These are phyloP conservation scores for Chroicocephalus ridibundus DNA, from an alignment of 2,113 vertebrate species.

Conservation along the genomic window DNA sequence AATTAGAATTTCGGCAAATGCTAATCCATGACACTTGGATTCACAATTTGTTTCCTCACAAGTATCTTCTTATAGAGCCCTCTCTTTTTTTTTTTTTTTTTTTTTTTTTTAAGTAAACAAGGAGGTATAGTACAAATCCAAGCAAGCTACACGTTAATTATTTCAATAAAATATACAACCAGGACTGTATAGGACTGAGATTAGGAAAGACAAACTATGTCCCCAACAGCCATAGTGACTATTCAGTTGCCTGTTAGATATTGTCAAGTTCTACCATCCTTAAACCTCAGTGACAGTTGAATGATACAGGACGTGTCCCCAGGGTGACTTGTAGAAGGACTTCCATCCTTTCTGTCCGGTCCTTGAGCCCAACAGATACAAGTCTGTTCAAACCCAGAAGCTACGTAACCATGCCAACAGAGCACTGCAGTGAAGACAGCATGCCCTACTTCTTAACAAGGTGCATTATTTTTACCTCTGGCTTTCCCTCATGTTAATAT, in stretches of 20 bases:
- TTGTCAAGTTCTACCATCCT: neutral
- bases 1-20: neutral
- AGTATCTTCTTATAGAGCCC: neutral
- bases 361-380: neutral
- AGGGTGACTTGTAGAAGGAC: neutral
- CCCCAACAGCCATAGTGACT: neutral
- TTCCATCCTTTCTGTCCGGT: neutral
- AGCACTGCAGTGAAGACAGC: neutral
- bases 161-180: neutral
- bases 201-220: neutral
- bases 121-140: neutral
- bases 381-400: neutral
- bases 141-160: neutral
- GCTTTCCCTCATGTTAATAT: neutral
- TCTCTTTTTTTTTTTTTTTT: neutral
- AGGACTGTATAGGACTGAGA: neutral
- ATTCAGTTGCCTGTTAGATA: neutral
- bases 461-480: neutral
- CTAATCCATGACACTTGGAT: neutral
- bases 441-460: neutral
- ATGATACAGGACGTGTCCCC: neutral
- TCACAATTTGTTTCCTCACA: neutral
- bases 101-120: neutral
- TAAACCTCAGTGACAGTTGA: neutral
- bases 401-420: neutral